A percentile compares a stretch with the other conserved stretches of the same genome.
Conservation (phyloP, 2,797 vertebrate genomes). For the Glyptemys insculpta region DNA sequence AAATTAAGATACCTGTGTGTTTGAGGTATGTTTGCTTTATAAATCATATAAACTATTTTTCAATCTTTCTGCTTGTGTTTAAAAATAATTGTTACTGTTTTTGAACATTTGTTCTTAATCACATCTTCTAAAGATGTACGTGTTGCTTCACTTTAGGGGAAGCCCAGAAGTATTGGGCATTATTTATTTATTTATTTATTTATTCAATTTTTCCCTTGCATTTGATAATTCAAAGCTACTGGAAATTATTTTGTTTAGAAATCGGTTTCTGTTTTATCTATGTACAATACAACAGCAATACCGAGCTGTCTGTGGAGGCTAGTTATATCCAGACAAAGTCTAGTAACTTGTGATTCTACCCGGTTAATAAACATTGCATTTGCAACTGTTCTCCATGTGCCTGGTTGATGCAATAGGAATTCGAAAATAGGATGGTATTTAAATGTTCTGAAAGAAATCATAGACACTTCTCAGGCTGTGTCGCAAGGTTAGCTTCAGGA, state of each 20-base stretch:
- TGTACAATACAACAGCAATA: not conserved
- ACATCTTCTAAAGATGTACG: not conserved
- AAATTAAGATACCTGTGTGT: slow-evolving; percentile 31
- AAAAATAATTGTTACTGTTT: not conserved
- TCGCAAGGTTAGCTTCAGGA: not conserved
- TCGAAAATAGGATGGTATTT: not conserved
- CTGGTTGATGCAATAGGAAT: not conserved
- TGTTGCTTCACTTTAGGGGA: not conserved
- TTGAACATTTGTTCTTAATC: slow-evolving; percentile 2
- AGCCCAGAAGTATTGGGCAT: not conserved
- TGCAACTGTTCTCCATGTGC: not conserved
- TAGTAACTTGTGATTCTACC: not conserved
- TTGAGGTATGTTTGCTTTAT: slow-evolving; percentile 64
- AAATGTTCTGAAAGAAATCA: not conserved
- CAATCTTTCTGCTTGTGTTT: not conserved
- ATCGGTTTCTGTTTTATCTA: not conserved
- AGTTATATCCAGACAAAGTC: not conserved
- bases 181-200: not conserved
- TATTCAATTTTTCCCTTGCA: not conserved
- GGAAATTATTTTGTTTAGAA: not conserved
- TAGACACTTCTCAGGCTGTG: not conserved
- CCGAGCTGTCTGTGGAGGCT: not conserved
- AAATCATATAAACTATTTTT: slow-evolving; percentile 52
- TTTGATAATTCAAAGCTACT: not conserved
- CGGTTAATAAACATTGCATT: not conserved